A percentile compares a stretch with the other conserved stretches of the same genome.
phyloP scores from a whole-genome alignment of 2,888 invertebrate genomes.

The Lepidocyrtinus sp. region DNA sequence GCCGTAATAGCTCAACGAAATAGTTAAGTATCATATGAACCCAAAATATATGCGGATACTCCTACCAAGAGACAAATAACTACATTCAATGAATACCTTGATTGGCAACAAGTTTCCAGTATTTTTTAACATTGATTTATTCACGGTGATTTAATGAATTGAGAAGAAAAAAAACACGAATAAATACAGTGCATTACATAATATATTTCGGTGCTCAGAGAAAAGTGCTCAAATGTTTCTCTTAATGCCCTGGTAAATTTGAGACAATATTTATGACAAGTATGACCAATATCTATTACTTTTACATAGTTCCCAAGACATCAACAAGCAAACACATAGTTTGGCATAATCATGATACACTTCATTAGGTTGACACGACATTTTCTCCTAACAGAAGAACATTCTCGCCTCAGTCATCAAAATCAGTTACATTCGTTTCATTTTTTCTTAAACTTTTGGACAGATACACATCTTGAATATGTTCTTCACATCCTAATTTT shows the following conservation, averaged over 20 bases:
- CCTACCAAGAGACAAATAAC: too few species aligned
- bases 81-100: too few species aligned
- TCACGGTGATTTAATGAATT: too few species aligned
- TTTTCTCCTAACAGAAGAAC: background rate
- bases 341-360: background rate
- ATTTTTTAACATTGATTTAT: too few species aligned
- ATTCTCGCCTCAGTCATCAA: conserved; percentile 38
- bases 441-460: conserved; percentile 7
- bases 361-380: background rate
- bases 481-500: too few species aligned
- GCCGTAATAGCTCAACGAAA: too few species aligned
- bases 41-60: too few species aligned
- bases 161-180: background rate
- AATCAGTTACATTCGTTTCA: conserved; percentile 61
- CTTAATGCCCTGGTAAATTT: background rate
- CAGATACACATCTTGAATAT: conserved; percentile 6
- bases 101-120: too few species aligned
- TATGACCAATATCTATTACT: background rate
- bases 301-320: background rate
- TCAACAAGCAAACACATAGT: background rate
- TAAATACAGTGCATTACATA: background rate
- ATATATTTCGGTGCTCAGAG: background rate
- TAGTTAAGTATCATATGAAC: too few species aligned
- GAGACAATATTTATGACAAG: background rate
- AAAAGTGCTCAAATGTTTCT: background rate